These are phyloP conservation scores for Podargus strigoides DNA, from an alignment of 2,797 vertebrate genomes.

Conservation along the genomic window DNA sequence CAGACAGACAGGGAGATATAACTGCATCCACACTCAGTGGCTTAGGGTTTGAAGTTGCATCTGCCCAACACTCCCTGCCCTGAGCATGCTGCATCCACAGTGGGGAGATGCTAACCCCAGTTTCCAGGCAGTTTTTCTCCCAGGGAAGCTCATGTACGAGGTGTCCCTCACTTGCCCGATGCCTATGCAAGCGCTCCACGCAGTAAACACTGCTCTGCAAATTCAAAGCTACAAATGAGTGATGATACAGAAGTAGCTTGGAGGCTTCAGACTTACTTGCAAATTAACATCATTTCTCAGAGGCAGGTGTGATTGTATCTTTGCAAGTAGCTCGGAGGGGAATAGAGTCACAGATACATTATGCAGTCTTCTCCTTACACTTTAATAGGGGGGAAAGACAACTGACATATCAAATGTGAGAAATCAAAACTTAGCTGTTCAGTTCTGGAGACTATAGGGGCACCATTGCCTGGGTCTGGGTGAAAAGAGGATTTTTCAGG, in stretches of 20 bases:
- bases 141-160: background rate
- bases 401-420: background rate
- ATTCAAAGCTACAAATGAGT: background rate
- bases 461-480: background rate
- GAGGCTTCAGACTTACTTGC: background rate
- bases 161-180: fast-evolving
- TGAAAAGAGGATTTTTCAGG: background rate
- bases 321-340: background rate
- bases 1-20: background rate
- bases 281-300: background rate
- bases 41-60: background rate
- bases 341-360: background rate
- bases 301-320: background rate
- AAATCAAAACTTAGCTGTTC: background rate
- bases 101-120: background rate
- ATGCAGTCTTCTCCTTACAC: background rate
- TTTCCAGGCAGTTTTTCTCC: background rate
- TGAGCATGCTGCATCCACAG: fast-evolving
- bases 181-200: background rate
- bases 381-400: background rate
- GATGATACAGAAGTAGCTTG: background rate
- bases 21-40: background rate
- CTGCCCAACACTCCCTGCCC: background rate
- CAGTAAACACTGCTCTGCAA: background rate
- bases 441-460: background rate